Evolutionary conservation across 1,140 invertebrate species (phyloP).

Genomic region (Penaeus japonicus): DNA sequence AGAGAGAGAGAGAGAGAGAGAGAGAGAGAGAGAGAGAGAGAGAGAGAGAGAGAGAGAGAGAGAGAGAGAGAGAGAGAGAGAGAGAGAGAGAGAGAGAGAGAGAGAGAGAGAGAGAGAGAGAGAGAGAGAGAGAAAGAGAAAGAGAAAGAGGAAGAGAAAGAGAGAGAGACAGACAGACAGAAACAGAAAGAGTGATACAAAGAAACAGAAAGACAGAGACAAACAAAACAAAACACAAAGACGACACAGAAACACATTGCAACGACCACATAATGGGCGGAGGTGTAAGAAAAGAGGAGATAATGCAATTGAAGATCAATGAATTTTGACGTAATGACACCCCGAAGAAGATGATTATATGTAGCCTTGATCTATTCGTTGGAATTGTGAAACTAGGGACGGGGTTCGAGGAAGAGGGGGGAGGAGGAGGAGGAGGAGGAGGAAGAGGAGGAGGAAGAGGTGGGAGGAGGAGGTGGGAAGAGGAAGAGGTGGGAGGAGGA

Average conservation of each 20-base stretch:
- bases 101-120: neutral
- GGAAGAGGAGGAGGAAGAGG: constrained; percentile 7
- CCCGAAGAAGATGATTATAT: no score
- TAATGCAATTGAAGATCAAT: no score
- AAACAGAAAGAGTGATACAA: neutral
- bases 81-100: neutral
- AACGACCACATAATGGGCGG: neutral
- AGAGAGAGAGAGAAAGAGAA: neutral
- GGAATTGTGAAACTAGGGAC: neutral
- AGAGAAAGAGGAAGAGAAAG: neutral
- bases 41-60: no score
- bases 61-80: no score
- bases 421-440: neutral
- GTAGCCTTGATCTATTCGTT: no score
- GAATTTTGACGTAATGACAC: no score
- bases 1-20: no score
- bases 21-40: no score
- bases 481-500: neutral
- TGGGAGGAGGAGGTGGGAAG: neutral
- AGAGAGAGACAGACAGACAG: neutral
- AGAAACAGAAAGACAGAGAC: neutral
- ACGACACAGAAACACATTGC: neutral
- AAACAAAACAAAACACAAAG: neutral
- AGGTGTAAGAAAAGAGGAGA: neutral
- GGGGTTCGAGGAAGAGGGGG: neutral